Evolutionary conservation across 2,113 vertebrate species (phyloP), one percentile per base, ranked within the genome.

Genomic region (Platichthys flesus): DNA sequence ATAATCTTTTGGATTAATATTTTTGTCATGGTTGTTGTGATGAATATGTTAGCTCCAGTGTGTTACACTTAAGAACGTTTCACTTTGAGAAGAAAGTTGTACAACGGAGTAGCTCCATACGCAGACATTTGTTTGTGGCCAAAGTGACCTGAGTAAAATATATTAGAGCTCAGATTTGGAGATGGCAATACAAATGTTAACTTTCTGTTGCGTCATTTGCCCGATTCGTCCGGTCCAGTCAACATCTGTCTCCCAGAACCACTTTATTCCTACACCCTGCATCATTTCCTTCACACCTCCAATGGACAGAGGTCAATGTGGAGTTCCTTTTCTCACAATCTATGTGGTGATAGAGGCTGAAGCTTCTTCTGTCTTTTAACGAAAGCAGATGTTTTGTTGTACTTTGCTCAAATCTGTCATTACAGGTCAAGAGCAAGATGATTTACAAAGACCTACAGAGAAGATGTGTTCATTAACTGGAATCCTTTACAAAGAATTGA

Each of bases 331-430:
- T 75, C 45, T 37, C 23, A 6, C 72, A 64, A 24, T 28, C 23
- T 10, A 5, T 73, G 74, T 57, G 37, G 40, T 37, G 57, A 67
- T 9, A 49, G 47, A 71, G 7, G 8, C 62, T 67, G 64, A 52
- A 35, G 65, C 52, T 67, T 67, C 40, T 3, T 57, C 59, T 67
- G 35, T 35, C 24, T 10, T 47, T 74, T 68, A 23, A 64, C 40
- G 6, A 66, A 35, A 42, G 10, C 21, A 51, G 10, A 28, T 3
- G 42, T 79, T 56, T 57, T 49, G 52, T 72, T 87, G 20, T 84
- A 74, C 74, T 54, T 35, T 54, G 26, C 9, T 83, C 26, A 73
- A 0, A 10, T 37, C 26, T 67, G 24, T 66, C 67, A 23, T 26
- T 81, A 21, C 35, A 42, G 40, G 12, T 42, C 10, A 13, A 42